Evolutionary conservation across 2,113 vertebrate genomes (phyloP).

Genomic region (Eulemur rufifrons): DNA sequence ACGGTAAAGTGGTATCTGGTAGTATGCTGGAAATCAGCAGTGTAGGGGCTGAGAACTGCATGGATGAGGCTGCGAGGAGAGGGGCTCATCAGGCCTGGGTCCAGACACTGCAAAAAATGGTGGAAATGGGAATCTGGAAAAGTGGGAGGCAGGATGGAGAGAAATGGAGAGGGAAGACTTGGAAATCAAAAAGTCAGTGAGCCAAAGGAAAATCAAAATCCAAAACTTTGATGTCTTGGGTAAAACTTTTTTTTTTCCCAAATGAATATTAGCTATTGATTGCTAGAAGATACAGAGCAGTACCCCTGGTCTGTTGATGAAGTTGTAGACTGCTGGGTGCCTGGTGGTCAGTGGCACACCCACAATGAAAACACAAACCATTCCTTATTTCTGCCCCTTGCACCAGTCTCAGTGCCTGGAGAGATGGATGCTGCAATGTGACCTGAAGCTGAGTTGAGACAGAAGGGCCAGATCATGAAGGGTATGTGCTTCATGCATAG

Average conservation of each 20-base stretch:
- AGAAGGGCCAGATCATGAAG: neutral
- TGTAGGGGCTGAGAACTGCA: neutral
- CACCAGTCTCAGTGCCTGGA: neutral
- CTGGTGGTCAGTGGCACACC: neutral
- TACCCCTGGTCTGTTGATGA: neutral
- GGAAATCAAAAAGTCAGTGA: neutral
- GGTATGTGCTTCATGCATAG: neutral
- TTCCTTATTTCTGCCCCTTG: neutral
- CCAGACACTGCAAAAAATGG: neutral
- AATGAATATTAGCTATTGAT: neutral
- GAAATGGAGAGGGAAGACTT: neutral
- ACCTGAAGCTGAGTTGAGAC: neutral
- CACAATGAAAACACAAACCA: neutral
- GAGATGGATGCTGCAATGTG: neutral
- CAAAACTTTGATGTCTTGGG: neutral
- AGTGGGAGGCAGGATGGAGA: neutral
- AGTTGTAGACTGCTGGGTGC: neutral
- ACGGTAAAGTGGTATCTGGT: neutral
- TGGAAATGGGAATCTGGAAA: accelerated
- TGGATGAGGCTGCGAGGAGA: neutral
- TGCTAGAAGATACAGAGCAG: neutral
- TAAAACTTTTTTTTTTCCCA: neutral
- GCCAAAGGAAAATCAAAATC: neutral
- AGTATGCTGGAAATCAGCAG: neutral
- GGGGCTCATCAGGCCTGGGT: accelerated